Evolutionary conservation across 1,140 invertebrate genomes (phyloP).

Genomic region (Globodera ellingtonae): DNA sequence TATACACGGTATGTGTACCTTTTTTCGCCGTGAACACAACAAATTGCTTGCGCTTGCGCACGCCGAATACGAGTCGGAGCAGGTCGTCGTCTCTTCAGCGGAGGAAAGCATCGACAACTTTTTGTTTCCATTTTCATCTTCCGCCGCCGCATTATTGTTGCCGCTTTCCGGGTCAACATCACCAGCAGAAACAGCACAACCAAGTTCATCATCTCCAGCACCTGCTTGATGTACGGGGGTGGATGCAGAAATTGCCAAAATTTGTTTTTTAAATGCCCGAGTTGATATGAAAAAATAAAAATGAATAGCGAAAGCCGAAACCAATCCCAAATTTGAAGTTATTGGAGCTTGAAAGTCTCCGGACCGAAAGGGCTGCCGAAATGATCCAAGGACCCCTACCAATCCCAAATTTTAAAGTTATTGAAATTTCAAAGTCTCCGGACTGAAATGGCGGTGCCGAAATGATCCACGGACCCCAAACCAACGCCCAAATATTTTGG

Average conservation of each 20-base stretch:
- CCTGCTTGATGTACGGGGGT: no score
- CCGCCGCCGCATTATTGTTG: no score
- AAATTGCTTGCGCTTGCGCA: neutral
- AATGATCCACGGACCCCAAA: neutral
- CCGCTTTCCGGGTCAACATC: neutral
- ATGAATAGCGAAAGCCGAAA: no score
- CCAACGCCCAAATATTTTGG: no score
- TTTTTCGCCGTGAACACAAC: neutral
- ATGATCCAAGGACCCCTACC: no score
- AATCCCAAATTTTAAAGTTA: conserved; percentile 4
- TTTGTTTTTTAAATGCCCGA: no score
- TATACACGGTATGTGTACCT: neutral
- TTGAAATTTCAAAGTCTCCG: neutral
- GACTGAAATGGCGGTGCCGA: neutral
- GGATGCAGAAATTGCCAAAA: no score
- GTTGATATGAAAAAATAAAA: no score
- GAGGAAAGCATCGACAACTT: neutral
- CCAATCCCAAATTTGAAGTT: no score
- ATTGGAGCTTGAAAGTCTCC: neutral
- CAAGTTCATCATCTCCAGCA: neutral
- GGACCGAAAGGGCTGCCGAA: neutral
- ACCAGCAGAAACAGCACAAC: neutral
- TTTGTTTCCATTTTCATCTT: neutral
- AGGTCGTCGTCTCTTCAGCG: neutral
- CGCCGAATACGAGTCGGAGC: neutral